Evolutionary conservation across 2,113 vertebrate species (phyloP).

Genomic region (Lipophrys pholis): DNA sequence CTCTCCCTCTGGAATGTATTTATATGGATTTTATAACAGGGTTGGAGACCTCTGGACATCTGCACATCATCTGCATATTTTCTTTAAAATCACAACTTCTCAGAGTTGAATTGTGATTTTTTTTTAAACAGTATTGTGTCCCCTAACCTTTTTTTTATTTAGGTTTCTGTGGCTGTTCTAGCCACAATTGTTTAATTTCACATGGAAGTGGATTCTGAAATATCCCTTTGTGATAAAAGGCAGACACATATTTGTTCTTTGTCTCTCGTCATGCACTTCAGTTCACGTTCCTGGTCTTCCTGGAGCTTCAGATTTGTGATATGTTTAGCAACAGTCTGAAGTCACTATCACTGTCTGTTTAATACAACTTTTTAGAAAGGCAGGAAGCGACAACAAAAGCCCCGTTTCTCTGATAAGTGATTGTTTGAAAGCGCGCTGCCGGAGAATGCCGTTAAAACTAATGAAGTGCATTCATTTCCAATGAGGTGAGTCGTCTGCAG

Average conservation of each 20-base stretch:
- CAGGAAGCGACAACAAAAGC: not conserved
- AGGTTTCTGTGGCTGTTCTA: too few relatives aligned
- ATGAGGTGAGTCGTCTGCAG: slow-evolving; percentile 1
- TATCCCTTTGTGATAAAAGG: too few relatives aligned
- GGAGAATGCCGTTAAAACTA: slow-evolving; percentile 7
- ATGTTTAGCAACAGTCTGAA: not conserved
- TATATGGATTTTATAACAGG: too few relatives aligned
- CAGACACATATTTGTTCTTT: not conserved
- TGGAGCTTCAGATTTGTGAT: not conserved
- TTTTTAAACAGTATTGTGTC: too few relatives aligned
- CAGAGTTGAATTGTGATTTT: too few relatives aligned
- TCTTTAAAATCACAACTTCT: too few relatives aligned
- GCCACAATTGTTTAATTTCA: too few relatives aligned
- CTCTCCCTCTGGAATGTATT: not conserved
- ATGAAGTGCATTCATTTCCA: slow-evolving; percentile 25
- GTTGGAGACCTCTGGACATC: too few relatives aligned
- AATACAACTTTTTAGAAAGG: slow-evolving; percentile 14
- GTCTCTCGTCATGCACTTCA: not conserved
- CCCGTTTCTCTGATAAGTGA: slow-evolving; percentile 20
- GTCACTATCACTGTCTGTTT: slow-evolving; percentile 23
- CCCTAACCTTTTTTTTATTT: too few relatives aligned
- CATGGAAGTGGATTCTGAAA: too few relatives aligned
- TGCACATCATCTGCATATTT: too few relatives aligned
- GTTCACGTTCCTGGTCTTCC: not conserved
- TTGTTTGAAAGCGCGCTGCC: slow-evolving; percentile 44